These are phyloP conservation scores for Ochotona princeps DNA, from an alignment of 2,113 vertebrate species.

Conservation along the genomic window DNA sequence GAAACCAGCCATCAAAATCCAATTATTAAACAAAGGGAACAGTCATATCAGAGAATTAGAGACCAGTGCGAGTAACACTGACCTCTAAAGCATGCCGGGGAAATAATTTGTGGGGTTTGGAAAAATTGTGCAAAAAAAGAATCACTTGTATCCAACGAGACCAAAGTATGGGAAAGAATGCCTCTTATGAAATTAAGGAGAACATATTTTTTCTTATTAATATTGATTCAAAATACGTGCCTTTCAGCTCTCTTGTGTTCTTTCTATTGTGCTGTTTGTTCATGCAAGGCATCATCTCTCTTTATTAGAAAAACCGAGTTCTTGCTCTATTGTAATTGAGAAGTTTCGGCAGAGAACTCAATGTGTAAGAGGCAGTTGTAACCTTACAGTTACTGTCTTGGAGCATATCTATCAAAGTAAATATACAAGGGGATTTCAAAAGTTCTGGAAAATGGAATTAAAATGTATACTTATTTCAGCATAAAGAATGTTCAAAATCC, in stretches of 20 bases:
- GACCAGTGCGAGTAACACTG: conserved; percentile 50
- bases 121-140: conserved; percentile 55
- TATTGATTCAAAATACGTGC: conserved; percentile 14
- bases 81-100: conserved; percentile 56
- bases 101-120: conserved; percentile 55
- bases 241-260: conserved; percentile 36
- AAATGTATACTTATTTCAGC: no score
- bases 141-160: conserved; percentile 71
- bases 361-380: not conserved
- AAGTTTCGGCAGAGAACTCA: conserved; percentile 30
- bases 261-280: not conserved
- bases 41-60: conserved; percentile 67
- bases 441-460: no score
- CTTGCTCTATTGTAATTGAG: conserved; percentile 16
- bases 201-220: conserved; percentile 12
- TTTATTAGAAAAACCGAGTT: not conserved
- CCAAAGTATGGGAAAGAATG: conserved; percentile 44
- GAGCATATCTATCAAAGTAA: conserved; percentile 20
- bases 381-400: not conserved
- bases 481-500: no score
- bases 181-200: not conserved
- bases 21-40: conserved; percentile 73
- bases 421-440: not conserved
- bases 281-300: not conserved
- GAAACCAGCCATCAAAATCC: conserved; percentile 69